Evolutionary conservation across 1,140 invertebrate species (phyloP), one percentile per base, ranked within the genome.

Genomic region (Drosophila miranda): DNA sequence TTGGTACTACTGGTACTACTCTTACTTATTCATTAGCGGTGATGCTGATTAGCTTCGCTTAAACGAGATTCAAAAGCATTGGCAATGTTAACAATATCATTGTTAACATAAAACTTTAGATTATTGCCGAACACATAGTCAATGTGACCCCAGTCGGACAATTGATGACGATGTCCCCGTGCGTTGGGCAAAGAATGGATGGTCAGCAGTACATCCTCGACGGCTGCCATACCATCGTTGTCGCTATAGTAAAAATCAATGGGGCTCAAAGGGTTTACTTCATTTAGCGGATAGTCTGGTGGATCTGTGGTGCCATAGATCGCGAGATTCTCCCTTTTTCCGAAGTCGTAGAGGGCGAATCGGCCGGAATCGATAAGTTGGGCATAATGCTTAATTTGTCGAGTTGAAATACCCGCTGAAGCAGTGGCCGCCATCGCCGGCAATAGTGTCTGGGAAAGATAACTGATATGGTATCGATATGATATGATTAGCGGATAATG

Each of bases 271-370:
- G 49, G 16, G n/a, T 2, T 11, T 3, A 19, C 28, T 0, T 16
- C 34, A 8, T 5, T 13, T 2, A 51, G 14, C 9, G 49, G 49
- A 38, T 51, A 51, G 5, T 51, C 49, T 11, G 49, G 49, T 16
- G 49, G 49, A 9, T 0, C 5, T 4, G 2, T 26, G 8, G 8
- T 51, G 26, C 49, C 7, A 19, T 51, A 51, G 3, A 13, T 51
- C 2, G 3, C 5, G 3, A 14, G 7, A 13, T 51, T 51, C 0
- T 6, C 7, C 28, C 5, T 6, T 14, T 4, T 2, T 51, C 49
- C 49, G 38, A 51, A 51, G 49, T 51, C 49, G 11, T 19, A 51
- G 3, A 16, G n/a, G 3, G 49, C 49, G 34, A 51, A 51, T 34
- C 16, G 7, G 5, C 21, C 26, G 3, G 14, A 34, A 8, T 34